Base-by-base conservation (phyloP, 2,113 vertebrate species). In the Xyrauchen texanus region DNA sequence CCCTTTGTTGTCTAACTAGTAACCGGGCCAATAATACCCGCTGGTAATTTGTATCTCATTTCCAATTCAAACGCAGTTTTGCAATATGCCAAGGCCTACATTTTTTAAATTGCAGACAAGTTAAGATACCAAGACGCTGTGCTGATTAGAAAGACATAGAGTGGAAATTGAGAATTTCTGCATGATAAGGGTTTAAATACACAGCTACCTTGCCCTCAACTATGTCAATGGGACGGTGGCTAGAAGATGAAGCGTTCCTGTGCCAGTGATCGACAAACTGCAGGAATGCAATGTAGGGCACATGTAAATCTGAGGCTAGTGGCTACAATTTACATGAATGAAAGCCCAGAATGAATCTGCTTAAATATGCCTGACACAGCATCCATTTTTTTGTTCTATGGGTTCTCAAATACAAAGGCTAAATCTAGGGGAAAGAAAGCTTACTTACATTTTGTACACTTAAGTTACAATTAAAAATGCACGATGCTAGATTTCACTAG, bases 1-100 rank as follows among this genome's bases (percentile, higher is more conserved):
- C 87, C 86, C 90, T 92, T 94, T 94, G 91, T 94, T 94, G 90
- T 92, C 88, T 89, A 91, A 92, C 88, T 88, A 90, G 88, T 90
- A 93, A 92, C 91, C 88, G 76, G 90, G 90, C 87, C 89, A 89
- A 89, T 89, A 91, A 91, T 90, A 89, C 89, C 90, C 90, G 16
- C 83, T 82, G 87, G 89, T 91, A 82, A 93, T 93, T 93, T 91
- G 88, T 91, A 94, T 93, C 90, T 90, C 82, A 93, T 93, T 93
- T 93, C 85, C 91, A 93, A 90, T 92, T 93, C 84, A 89, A 91
- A 93, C 92, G 86, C 45, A 68, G 78, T 84, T 87, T 85, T 69
- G 76, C 83, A 89, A 91, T 88, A 91, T 87, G 82, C 85, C 80
- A 69, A 87, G 85, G 86, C 87, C 84, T 80, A 79, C 81, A 71